Conservation (phyloP, 2,113 vertebrate species). For the Bujurquina vittata region DNA sequence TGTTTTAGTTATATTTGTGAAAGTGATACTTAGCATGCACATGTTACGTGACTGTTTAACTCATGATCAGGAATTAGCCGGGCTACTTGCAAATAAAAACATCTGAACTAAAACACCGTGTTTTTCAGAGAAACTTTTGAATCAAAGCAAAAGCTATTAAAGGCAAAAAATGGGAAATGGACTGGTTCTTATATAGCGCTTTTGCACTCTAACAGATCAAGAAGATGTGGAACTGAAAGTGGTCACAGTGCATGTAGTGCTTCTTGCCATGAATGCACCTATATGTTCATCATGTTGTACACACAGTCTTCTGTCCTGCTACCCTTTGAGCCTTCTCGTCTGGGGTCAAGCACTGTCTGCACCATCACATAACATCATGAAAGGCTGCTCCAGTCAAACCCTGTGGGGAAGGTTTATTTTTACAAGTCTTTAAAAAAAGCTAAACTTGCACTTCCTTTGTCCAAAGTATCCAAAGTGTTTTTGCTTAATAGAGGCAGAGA, state of each 20-base stretch:
- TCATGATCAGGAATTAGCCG: neutral
- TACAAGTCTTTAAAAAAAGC: neutral
- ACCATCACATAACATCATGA: conserved; percentile 45
- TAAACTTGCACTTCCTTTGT: neutral
- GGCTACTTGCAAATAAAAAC: neutral
- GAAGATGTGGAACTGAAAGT: neutral
- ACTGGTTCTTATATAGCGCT: too few relatives aligned
- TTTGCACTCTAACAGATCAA: neutral
- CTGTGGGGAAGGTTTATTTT: conserved; percentile 6
- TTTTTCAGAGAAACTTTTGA: neutral
- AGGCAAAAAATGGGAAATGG: neutral
- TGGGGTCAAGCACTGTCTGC: conserved; percentile 59
- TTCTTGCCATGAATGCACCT: conserved; percentile 32
- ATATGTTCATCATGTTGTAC: conserved; percentile 31
- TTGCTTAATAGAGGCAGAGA: neutral
- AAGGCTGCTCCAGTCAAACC: conserved; percentile 7
- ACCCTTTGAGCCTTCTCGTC: conserved; percentile 77
- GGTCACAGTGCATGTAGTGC: neutral
- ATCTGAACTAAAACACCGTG: neutral
- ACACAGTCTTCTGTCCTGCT: conserved; percentile 24
- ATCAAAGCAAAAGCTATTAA: neutral
- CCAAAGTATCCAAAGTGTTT: neutral
- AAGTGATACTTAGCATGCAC: conserved; percentile 32
- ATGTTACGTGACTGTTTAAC: neutral
- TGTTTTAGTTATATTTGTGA: conserved; percentile 44